Evolutionary conservation across 1,140 invertebrate species (phyloP).

Genomic region (Drosophila cardini): DNA sequence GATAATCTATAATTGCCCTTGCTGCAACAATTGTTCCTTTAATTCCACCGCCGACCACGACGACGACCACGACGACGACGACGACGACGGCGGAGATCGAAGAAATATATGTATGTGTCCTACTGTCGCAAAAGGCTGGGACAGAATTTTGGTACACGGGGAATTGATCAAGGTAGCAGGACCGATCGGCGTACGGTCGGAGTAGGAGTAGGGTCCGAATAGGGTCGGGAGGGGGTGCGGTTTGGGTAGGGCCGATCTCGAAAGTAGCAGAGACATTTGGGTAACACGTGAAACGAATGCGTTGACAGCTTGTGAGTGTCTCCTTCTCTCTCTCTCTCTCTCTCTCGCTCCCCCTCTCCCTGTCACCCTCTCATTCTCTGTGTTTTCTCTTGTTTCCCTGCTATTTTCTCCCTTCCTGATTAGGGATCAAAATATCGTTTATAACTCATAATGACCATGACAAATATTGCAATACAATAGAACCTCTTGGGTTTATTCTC

Average conservation of each 20-base stretch:
- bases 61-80: conserved; percentile 9
- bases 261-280: conserved; percentile 63
- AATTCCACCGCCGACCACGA: conserved; percentile 56
- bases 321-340: conserved; percentile 7
- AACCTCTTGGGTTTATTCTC: background rate
- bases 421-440: conserved; percentile 82
- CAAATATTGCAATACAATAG: conserved; percentile 71
- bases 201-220: background rate
- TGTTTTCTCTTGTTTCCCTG: conserved; percentile 1
- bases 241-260: conserved; percentile 16
- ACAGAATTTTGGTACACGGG: conserved; percentile 15
- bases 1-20: conserved; percentile 80
- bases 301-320: conserved; percentile 73
- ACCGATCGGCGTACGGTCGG: too few relatives aligned
- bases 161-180: too few relatives aligned
- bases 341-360: conserved; percentile 18
- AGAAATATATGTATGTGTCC: conserved; percentile 59
- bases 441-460: conserved; percentile 82
- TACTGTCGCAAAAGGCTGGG: conserved; percentile 51
- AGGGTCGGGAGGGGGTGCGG: background rate
- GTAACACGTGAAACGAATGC: conserved; percentile 78
- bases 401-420: conserved; percentile 42
- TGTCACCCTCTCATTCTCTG: background rate
- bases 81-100: conserved; percentile 19
- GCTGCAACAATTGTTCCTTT: conserved; percentile 77